Base-by-base conservation (phyloP, 2,113 vertebrate species). In the Panthera leo region DNA sequence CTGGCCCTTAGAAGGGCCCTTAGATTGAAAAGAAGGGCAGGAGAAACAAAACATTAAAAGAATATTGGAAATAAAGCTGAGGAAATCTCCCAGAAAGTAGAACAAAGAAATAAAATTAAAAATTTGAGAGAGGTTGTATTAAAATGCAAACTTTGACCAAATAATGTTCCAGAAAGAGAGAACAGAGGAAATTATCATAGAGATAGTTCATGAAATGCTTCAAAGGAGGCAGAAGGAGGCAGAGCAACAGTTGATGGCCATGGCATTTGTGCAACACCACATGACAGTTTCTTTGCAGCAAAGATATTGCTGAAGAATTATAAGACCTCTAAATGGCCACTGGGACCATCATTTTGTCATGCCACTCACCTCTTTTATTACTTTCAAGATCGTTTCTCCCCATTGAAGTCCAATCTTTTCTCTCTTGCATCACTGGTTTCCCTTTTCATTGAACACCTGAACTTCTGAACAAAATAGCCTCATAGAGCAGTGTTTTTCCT, bases 81-180 rank as follows among this genome's bases (percentile, higher is more conserved):
- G 65, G 16, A 42, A 97, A 65, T 75, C 36, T 29, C 29, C 13
- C 53, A 84, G 36, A 75, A 18, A 85, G 27, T 76, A 76, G 71
- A 75, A 23, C 19, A 97, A 94, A 87, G 31, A 92, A 79, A 76
- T 48, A 48, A 88, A 42, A 58, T 67, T 19, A 84, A 90, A 73
- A 85, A 53, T 48, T 45, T 2, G 31, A 63, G n/a, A 16, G 6
- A 92, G 82, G 55, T 73, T 93, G 2, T 53, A 53, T 93, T 36
- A 80, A 95, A 80, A 67, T 73, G 58, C 68, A 68, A 95, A 91
- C 80, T 76, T 14, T 91, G 9, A 19, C 15, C 36, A 92, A 82
- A 82, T 82, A 89, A 86, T 86, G 70, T 92, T 86, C 42, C 19
- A 78, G 36, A 93, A 82, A 92, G 31, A 85, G 9, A 78, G 6